Base-by-base conservation (phyloP, 23 tunicate species). In the Halocynthia aurantium region DNA sequence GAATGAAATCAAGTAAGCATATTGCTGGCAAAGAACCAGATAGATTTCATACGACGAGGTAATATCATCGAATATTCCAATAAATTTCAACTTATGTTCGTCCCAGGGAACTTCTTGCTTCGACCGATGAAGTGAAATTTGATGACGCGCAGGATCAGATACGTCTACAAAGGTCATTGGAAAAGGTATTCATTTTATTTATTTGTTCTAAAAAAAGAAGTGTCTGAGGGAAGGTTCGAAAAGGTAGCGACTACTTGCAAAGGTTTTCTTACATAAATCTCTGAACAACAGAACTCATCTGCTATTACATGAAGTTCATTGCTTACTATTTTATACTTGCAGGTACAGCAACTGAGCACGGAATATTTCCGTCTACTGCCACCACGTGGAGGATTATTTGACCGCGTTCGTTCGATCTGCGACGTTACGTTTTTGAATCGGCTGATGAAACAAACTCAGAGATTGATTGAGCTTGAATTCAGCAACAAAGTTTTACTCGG, bases 301-400 rank as follows among this genome's bases (percentile, higher is more conserved):
- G 4, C 44, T 31, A 31, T 31, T 31, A 31, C 44, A 31, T 31
- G 44, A 31, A 31, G 44, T 31, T 31, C 44, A 31, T 31, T 31
- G 44, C 44, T 31, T 31, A 31, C 44, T 31, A 31, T 31, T 31
- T 4, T 31, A 31, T 31, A 31, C 44, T 52, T 67, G 51, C 73
- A 92, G 98, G 83, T 92, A 20, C 91, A 86, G 40, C 92, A 86
- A 52, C 80, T 76, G 17, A 92, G 98, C 85, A 86, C 93, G 8
- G 98, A 92, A 62, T 92, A 92, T 52, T 92, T 87, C 52, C 98
- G 98, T 44, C 77, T 92, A 67, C 91, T 92, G 88, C 98, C 98
- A 78, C 98, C 98, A 6, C 88, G 88, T 51, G 98, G 98, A 6
- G 88, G 98, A 18, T 76, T 92, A 50, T 92, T 92, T 62, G 98